phyloP scores from a whole-genome alignment of 2,888 invertebrate species.

The Synanthedon vespiformis region DNA sequence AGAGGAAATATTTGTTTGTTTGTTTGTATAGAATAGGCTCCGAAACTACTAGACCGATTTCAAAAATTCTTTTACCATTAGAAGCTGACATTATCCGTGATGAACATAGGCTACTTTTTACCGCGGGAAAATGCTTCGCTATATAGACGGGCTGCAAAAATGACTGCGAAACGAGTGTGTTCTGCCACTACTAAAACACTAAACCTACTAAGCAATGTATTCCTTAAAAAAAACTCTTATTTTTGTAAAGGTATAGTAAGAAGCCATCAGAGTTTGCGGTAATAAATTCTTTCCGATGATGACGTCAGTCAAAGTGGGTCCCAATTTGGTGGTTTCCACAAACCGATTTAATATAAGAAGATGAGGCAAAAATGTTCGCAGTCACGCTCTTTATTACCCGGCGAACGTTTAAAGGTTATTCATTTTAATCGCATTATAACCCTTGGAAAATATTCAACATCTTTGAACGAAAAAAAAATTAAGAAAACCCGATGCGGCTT shows the following conservation, averaged over 20 bases:
- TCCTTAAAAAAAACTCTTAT: not conserved
- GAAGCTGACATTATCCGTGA: no score
- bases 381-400: constrained; percentile 63
- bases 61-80: no score
- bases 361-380: constrained; percentile 49
- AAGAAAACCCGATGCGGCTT: not conserved
- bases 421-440: constrained; percentile 60
- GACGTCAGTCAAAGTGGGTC: constrained; percentile 6
- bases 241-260: not conserved
- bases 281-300: constrained; percentile 7
- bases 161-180: no score
- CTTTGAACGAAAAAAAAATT: constrained; percentile 1
- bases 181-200: no score
- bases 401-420: constrained; percentile 45
- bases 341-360: constrained; percentile 48
- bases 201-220: no score
- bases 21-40: no score
- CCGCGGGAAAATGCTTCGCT: no score
- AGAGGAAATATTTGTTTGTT: no score
- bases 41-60: no score
- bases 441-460: constrained; percentile 42
- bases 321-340: constrained; percentile 28
- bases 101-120: no score
- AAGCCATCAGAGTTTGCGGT: not conserved
- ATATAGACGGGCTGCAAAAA: no score